These are phyloP conservation scores for Babylonia areolata DNA, from an alignment of 1,140 invertebrate genomes.

Conservation along the genomic window DNA sequence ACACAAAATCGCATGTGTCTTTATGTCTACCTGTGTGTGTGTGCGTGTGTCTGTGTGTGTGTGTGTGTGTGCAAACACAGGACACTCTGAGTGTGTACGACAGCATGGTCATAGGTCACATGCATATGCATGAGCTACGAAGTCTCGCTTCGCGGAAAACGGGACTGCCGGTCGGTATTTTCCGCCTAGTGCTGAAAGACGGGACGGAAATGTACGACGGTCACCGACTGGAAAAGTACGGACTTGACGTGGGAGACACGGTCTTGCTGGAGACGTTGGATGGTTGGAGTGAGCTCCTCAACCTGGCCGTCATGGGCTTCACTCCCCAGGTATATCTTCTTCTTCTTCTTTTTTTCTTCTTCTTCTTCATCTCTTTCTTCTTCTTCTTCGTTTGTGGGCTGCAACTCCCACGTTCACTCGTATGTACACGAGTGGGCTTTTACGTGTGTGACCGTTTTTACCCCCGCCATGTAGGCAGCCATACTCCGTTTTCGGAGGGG, in stretches of 20 bases:
- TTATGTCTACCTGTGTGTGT: too few species aligned
- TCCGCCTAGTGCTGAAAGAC: conserved; percentile 63
- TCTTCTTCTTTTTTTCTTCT: too few species aligned
- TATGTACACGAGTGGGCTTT: too few species aligned
- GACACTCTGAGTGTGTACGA: conserved; percentile 68
- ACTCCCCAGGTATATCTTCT: conserved; percentile 60
- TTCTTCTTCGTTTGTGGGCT: too few species aligned
- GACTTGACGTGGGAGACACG: conserved; percentile 66
- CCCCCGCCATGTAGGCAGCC: too few species aligned
- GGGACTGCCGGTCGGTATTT: conserved; percentile 73
- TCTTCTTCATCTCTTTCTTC: too few species aligned
- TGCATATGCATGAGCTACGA: conserved; percentile 58
- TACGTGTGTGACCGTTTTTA: too few species aligned
- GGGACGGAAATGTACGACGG: conserved; percentile 70
- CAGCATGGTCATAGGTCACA: conserved; percentile 58
- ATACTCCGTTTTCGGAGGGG: too few species aligned
- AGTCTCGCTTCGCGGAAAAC: conserved; percentile 67
- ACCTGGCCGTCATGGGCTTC: conserved; percentile 69
- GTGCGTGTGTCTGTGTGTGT: too few species aligned
- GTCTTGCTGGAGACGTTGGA: conserved; percentile 73
- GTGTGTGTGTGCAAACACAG: neutral
- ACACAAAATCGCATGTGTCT: too few species aligned
- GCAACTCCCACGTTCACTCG: too few species aligned
- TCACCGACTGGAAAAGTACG: conserved; percentile 69
- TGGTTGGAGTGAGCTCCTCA: conserved; percentile 74